Base-by-base conservation (phyloP, 92 coral and sea anemone species). In the Porites divaricata region DNA sequence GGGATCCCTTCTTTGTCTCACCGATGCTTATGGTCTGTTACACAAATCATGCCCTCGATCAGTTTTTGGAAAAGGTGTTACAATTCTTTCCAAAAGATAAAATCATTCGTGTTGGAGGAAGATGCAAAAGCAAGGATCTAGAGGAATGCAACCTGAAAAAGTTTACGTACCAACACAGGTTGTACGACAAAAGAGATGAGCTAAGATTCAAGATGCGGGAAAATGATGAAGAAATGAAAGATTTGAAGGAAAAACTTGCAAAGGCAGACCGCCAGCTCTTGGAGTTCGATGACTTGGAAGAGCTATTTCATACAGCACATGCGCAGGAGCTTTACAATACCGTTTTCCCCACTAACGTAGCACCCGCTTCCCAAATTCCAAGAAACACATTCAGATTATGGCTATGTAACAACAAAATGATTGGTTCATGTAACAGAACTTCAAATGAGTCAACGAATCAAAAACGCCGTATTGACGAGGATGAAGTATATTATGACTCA, bases 11-110 rank as follows among this genome's bases (percentile, higher is more conserved):
- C 7, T 41, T 15, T 6, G 54, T 11, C 10, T 88, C 95, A 9
- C 93, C 95, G 48, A 93, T 93, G 81, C 53, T 93, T 8, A 92
- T 93, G 95, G 97, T 93, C 5, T 93, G 97, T 35, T 93, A 88
- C 77, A 93, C 97, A 67, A 92, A 92, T 79, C 95, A 92, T 54
- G 93, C 95, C 9, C 86, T 92, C 28, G 95, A 92, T 66, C 97
- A 93, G 81, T 93, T 93, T 17, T 80, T 93, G 23, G 97, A 91
- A 83, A 93, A 93, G 9, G 88, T 93, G 70, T 8, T 63, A 25
- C 70, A 88, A 9, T 91, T 91, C n/a, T 82, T 81, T 1, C 80
- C 86, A 2, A 64, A 21, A 7, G 85, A 77, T 9, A 19, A 67
- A 67, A 80, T 93, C 25, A 75, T 91, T 22, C 77, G 97, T 25